Evolutionary conservation across 2,797 vertebrate species (phyloP), one percentile per base, ranked within the genome.

Genomic region (Crax fasciolata): DNA sequence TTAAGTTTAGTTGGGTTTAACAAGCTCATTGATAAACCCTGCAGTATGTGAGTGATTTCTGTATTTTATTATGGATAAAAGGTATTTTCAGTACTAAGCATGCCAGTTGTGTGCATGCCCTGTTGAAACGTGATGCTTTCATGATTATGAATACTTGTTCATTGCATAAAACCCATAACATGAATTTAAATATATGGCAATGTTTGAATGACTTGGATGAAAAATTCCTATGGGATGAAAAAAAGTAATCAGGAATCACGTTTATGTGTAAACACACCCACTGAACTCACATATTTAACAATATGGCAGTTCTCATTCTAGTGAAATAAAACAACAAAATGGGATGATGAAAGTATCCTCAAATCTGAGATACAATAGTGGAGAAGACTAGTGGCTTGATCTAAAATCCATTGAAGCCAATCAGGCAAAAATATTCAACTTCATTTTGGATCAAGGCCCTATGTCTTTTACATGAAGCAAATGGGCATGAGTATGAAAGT

Each of bases 1-100:
- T 95, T 86, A 95, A 84, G 83, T 93, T 96, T 94, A 97, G 97
- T 88, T 96, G 97, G 95, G 89, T 95, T 97, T 96, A 96, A 94
- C 87, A 93, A 92, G 74, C 87, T 82, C 67, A 55, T 84, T 82
- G 93, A 90, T 96, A 96, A 97, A 94, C 96, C 96, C 93, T 75
- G 65, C 65, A 93, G 93, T 91, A 86, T 93, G 94, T 94, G 92
- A 91, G 94, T 96, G 96, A 95, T 79, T 93, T 92, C 72, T 92
- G 93, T 44, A 87, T 95, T 93, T 94, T 73, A 82, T 73, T 81
- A 97, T 96, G 96, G 94, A 84, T 83, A 89, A 72, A 95, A 51
- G 54, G 78, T 61, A 27, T 66, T 94, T 96, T 94, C 78, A 95
- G 71, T 65, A 87, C 89, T 52, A 78, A 96, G 43, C 82, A 97